Percentiles rank a stretch among this genome's conserved stretches.
These are phyloP conservation scores for Hydroisotoma schaefferi DNA, from an alignment of 2,888 invertebrate species.

Conservation along the genomic window DNA sequence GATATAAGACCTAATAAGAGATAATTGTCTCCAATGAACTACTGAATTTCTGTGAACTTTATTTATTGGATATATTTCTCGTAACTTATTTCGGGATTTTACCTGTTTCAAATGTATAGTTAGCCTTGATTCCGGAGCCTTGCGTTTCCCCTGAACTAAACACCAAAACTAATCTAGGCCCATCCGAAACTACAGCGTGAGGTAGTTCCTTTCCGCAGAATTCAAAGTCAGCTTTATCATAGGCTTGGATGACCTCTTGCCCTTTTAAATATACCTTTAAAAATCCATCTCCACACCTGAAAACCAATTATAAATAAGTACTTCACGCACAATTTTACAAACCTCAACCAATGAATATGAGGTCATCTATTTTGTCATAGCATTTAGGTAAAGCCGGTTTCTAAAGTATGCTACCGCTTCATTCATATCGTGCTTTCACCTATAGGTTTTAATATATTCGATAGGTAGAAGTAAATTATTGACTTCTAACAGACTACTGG, in stretches of 20 bases:
- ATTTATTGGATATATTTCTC: not conserved
- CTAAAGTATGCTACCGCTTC: too few relatives aligned
- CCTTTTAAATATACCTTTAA: conserved; percentile 86
- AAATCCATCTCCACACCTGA: conserved; percentile 82
- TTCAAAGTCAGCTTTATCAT: conserved; percentile 89
- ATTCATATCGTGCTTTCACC: too few relatives aligned
- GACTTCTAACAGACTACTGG: too few relatives aligned
- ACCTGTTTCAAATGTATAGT: conserved; percentile 81
- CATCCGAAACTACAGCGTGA: conserved; percentile 76
- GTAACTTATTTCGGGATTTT: too few relatives aligned
- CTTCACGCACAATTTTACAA: too few relatives aligned
- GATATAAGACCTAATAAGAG: too few relatives aligned
- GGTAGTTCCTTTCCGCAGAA: conserved; percentile 82
- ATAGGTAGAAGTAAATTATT: too few relatives aligned
- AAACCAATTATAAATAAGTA: not conserved
- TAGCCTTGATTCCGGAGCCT: conserved; percentile 87
- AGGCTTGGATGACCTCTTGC: conserved; percentile 86
- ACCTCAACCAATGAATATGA: too few relatives aligned
- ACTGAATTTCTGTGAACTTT: too few relatives aligned
- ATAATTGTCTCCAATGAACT: too few relatives aligned
- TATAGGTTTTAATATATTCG: too few relatives aligned
- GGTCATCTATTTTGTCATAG: not conserved
- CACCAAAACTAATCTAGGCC: conserved; percentile 88
- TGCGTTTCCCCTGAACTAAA: conserved; percentile 89
- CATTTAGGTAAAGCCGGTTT: not conserved